Evolutionary conservation across 2,888 invertebrate genomes (phyloP).

Genomic region (Ornithoptera alexandrae): DNA sequence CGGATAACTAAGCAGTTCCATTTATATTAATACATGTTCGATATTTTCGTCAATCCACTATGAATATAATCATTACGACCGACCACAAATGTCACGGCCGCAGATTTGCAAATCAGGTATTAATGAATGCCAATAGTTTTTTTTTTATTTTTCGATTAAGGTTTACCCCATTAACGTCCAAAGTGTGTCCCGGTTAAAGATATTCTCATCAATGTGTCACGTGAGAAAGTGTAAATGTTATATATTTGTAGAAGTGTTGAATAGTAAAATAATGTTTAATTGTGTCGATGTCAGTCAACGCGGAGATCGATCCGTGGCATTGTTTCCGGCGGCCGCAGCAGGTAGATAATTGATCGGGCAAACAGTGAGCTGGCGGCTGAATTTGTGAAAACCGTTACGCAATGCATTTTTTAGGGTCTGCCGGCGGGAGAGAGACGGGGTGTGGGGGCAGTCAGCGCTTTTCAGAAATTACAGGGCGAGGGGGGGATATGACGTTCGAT

Average conservation of each 20-base stretch:
- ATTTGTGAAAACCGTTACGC: slow-evolving; percentile 77
- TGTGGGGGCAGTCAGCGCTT: slow-evolving; percentile 71
- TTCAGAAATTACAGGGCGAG: slow-evolving; percentile 72
- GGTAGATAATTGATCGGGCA: slow-evolving; percentile 76
- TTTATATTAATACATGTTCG: slow-evolving; percentile 29
- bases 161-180: slow-evolving; percentile 23
- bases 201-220: neutral
- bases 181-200: slow-evolving; percentile 11
- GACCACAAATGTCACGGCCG: slow-evolving; percentile 47
- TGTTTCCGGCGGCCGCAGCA: slow-evolving; percentile 37
- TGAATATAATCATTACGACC: slow-evolving; percentile 32
- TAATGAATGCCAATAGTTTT: slow-evolving; percentile 34
- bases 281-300: neutral
- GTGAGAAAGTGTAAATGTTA: neutral
- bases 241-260: neutral
- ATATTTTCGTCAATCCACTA: slow-evolving; percentile 33
- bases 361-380: slow-evolving; percentile 51
- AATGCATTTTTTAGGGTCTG: slow-evolving; percentile 79
- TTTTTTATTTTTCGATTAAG: slow-evolving; percentile 25
- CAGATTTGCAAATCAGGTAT: slow-evolving; percentile 39
- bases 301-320: neutral
- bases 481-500: slow-evolving; percentile 79
- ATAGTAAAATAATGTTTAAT: neutral
- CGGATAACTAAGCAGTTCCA: slow-evolving; percentile 17
- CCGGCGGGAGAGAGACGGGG: slow-evolving; percentile 44